These are phyloP conservation scores for Leptopilina clavipes DNA, from an alignment of 1,140 invertebrate species.

Conservation along the genomic window DNA sequence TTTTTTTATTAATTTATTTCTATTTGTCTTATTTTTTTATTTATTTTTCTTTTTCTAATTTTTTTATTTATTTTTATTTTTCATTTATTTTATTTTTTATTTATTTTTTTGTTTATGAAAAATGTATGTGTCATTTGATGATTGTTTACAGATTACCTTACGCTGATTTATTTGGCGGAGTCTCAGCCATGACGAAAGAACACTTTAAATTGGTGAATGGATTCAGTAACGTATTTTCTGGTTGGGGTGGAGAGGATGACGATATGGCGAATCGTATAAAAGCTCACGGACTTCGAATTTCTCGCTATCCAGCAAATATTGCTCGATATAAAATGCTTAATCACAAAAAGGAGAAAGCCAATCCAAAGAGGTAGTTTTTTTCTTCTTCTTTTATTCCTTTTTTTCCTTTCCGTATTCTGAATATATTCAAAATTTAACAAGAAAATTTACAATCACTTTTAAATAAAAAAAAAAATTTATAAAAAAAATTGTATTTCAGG, in stretches of 20 bases:
- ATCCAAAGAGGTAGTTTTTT: slow-evolving; percentile 87
- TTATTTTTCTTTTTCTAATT: too few relatives aligned
- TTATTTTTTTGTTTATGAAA: too few relatives aligned
- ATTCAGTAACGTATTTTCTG: slow-evolving; percentile 94
- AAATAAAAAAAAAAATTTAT: neutral
- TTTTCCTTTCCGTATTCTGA: too few relatives aligned
- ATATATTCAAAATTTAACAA: neutral
- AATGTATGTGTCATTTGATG: too few relatives aligned
- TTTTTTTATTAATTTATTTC: too few relatives aligned
- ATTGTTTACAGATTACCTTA: slow-evolving; percentile 85
- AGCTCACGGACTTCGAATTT: slow-evolving; percentile 86
- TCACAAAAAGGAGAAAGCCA: slow-evolving; percentile 91
- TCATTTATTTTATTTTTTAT: too few relatives aligned
- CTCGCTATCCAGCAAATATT: slow-evolving; percentile 89
- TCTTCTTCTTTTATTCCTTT: too few relatives aligned
- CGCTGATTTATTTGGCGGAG: slow-evolving; percentile 91
- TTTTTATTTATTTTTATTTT: too few relatives aligned
- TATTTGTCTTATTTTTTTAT: too few relatives aligned
- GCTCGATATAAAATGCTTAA: slow-evolving; percentile 93
- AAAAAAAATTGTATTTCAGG: slow-evolving; percentile 73
- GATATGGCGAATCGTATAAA: slow-evolving; percentile 92
- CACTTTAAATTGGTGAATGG: slow-evolving; percentile 91
- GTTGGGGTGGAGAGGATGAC: slow-evolving; percentile 95
- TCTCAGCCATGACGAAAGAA: slow-evolving; percentile 87
- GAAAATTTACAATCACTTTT: neutral